These are phyloP conservation scores for Plagodis pulveraria DNA, from an alignment of 2,888 invertebrate species.

Conservation along the genomic window DNA sequence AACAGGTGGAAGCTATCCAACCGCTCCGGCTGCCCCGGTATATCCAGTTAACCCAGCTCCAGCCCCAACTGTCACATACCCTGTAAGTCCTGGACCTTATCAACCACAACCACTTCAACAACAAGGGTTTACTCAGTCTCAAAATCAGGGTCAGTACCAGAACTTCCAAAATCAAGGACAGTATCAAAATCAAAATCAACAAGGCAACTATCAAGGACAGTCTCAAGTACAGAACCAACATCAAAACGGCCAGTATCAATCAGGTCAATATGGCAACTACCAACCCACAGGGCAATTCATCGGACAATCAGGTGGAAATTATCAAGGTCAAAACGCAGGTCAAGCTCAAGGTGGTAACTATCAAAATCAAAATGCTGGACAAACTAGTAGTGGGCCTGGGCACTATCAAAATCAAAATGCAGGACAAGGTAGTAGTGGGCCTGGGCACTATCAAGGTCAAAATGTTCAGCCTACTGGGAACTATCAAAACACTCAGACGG, in stretches of 20 bases:
- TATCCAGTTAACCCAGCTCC: slow-evolving; percentile 12
- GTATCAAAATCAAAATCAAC: slow-evolving; percentile 33
- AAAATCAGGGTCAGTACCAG: slow-evolving; percentile 32
- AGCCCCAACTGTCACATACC: slow-evolving; percentile 5
- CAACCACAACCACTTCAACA: slow-evolving; percentile 39
- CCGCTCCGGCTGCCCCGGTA: slow-evolving; percentile 17
- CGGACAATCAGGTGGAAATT: slow-evolving; percentile 13
- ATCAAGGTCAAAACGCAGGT: slow-evolving; percentile 7
- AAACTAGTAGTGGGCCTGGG: slow-evolving; percentile 8
- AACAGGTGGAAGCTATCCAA: slow-evolving; percentile 37
- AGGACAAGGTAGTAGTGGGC: slow-evolving; percentile 7
- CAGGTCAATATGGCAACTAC: slow-evolving; percentile 17
- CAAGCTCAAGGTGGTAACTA: slow-evolving; percentile 16
- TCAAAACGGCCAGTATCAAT: slow-evolving; percentile 20
- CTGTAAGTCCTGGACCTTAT: slow-evolving; percentile 8
- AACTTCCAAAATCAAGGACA: slow-evolving; percentile 31
- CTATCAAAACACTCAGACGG: slow-evolving; percentile 26
- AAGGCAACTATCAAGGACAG: slow-evolving; percentile 35
- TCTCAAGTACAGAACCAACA: slow-evolving; percentile 40
- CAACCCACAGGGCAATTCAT: slow-evolving; percentile 26
- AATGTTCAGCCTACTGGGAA: slow-evolving; percentile 20
- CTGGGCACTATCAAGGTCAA: slow-evolving; percentile 14
- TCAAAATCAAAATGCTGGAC: slow-evolving; percentile 10
- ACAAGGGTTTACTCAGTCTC: slow-evolving; percentile 20
- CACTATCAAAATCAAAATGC: slow-evolving; percentile 10